Evolutionary conservation across 2,113 vertebrate species (phyloP), one percentile per base, ranked within the genome.

Genomic region (Ascaphus truei): DNA sequence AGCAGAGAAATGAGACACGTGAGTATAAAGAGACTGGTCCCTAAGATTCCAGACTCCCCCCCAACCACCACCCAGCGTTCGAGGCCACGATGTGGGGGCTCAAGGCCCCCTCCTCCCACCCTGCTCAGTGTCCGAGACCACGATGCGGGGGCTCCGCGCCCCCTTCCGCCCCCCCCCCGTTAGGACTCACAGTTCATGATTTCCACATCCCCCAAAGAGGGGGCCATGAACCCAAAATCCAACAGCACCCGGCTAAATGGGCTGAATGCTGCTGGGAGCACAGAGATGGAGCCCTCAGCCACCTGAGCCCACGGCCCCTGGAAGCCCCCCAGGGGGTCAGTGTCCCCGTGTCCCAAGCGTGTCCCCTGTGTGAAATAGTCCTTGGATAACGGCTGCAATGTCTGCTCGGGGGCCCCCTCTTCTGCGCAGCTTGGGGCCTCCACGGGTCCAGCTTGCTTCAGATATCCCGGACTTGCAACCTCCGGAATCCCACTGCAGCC

Each of bases 201-300:
- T 11, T 71, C 56, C 12, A 71, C 47, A 61, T 71, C 67, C 3
- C 45, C 57, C 4, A 71, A 26, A 4, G 67, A 52, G 26, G 45
- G 67, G 47, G 47, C 22, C 5, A 23, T 52, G 33, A 59, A 16
- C 9, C 57, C 45, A 37, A 71, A 41, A 37, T 52, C 47, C 57
- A 41, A 71, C 7, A 71, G 34, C 13, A 30, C 47, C 16, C 26
- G 31, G 18, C 45, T 61, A 13, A 71, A 71, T 22, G 67, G 67
- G 10, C 67, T 61, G 26, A 61, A 71, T 11, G 55, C 41, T 37
- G 27, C 15, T 2, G 56, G 57, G 3, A 61, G 5, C 10, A 43
- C 11, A 29, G 41, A 50, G 10, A 36, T 30, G 29, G 59, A 37
- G 4, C 23, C 33, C 8, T 30, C 57, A 5, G 56, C 25, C 1